Evolutionary conservation across 2,797 vertebrate species (phyloP), one percentile per base, ranked within the genome.

Genomic region (Brotula barbata): DNA sequence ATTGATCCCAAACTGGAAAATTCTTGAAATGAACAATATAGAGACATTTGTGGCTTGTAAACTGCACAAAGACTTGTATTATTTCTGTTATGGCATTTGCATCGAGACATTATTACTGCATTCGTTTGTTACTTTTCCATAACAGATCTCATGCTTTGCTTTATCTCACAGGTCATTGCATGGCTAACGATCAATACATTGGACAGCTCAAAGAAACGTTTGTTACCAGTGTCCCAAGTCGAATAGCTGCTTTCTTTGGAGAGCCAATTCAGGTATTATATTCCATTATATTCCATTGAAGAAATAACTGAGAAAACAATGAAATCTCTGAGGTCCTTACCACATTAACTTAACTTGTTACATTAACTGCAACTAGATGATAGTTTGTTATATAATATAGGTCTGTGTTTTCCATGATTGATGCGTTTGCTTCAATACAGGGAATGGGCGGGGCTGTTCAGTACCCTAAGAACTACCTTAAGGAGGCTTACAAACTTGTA

Each of bases 361-460:
- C 7, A 28, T 28, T 28, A 28, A 28, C 25, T 28, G 7, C 7
- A 28, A 28, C 7, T 3, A 4, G 25, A 28, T 28, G 17, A 34
- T 2, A 21, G 21, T 28, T 60, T 59, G 43, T 57, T 49, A 42
- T 47, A 57, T 23, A 12, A 15, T 55, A 71, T 36, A n/a, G 9
- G 9, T 37, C 17, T 53, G n/a, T 34, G 23, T 6, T 20, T 14
- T 53, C 3, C 3, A 28, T 28, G 7, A 28, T 39, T 61, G 39
- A 51, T 66, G 31, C 66, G 40, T 77, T 53, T 71, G 41, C 3
- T 62, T 19, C 44, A 8, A 16, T n/a, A 22, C 71, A 93, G 96
- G 96, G 96, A 25, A 87, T 97, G 2, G 94, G 94, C 37, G 96
- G 96, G 77, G 75, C 86, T 12, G 90, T 98, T 58, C 97, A 99